phyloP scores from a whole-genome alignment of 1,140 invertebrate species.

The Melipona quadrifasciata region DNA sequence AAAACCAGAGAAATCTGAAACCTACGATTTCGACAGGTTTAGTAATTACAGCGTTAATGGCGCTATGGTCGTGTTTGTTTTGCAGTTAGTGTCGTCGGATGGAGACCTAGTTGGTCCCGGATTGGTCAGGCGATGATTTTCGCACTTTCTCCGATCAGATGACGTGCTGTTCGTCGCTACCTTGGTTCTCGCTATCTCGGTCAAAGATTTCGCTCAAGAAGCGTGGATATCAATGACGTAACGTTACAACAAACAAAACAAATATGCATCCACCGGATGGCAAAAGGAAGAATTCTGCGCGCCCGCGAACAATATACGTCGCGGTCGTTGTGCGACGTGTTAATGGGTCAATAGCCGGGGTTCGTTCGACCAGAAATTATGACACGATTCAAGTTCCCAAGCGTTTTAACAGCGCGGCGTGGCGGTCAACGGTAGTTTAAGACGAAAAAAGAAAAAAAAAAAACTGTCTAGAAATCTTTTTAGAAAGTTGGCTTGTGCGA shows the following conservation, averaged over 20 bases:
- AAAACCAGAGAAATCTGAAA: background rate
- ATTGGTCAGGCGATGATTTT: constrained; percentile 57
- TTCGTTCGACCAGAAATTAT: constrained; percentile 31
- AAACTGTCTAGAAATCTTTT: constrained; percentile 53
- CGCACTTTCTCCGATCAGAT: constrained; percentile 64
- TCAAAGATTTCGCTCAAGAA: constrained; percentile 28
- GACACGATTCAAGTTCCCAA: constrained; percentile 12
- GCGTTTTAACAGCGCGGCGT: background rate
- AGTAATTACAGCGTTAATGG: constrained; percentile 11
- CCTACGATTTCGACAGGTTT: background rate
- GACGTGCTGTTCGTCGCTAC: constrained; percentile 39
- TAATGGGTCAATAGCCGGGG: constrained; percentile 50
- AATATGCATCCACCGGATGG: constrained; percentile 4
- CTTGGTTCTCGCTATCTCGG: constrained; percentile 27
- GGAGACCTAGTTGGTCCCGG: constrained; percentile 25
- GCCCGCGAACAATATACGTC: background rate
- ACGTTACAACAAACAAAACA: constrained; percentile 29
- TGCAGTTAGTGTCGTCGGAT: constrained; percentile 15
- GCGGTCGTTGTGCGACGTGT: background rate
- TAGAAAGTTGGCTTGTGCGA: constrained; percentile 54
- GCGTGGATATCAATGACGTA: constrained; percentile 47
- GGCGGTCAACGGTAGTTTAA: constrained; percentile 20
- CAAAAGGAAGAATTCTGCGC: background rate
- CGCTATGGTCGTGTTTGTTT: constrained; percentile 28
- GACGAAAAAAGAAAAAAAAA: background rate